A percentile compares a stretch with the other conserved stretches of the same genome.
Conservation (phyloP, 2,888 invertebrate species). For the Callyntrura guangdongensis region DNA sequence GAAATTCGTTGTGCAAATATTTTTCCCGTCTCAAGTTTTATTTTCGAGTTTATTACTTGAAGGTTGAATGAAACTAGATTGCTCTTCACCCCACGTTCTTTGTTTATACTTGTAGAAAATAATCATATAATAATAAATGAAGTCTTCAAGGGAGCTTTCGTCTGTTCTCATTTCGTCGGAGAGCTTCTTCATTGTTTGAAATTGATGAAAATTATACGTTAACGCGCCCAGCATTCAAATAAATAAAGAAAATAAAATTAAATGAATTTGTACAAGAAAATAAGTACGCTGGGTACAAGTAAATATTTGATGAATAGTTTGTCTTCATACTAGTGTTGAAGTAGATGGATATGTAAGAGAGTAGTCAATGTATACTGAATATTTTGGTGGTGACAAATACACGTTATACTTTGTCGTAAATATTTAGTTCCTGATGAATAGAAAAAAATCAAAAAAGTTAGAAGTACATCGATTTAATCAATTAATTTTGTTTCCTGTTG, state of each 20-base stretch:
- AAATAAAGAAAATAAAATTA: slow-evolving; percentile 35
- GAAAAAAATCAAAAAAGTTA: background rate
- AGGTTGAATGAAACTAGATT: slow-evolving; percentile 45
- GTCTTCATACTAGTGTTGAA: background rate
- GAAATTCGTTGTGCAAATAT: slow-evolving; percentile 55
- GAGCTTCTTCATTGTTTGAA: background rate
- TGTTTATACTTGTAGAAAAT: slow-evolving; percentile 20
- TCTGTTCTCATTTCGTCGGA: background rate
- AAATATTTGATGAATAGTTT: slow-evolving; percentile 12
- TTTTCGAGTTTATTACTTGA: slow-evolving; percentile 47
- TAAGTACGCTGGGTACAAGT: background rate
- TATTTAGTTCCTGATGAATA: background rate
- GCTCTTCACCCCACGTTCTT: background rate
- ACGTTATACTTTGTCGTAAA: background rate
- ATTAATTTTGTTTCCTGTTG: background rate
- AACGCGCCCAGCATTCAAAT: background rate
- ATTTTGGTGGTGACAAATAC: background rate
- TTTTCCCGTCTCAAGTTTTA: slow-evolving; percentile 58
- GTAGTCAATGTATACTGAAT: too few species aligned
- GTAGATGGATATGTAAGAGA: background rate
- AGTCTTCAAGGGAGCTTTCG: slow-evolving; percentile 5
- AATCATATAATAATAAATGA: slow-evolving; percentile 40
- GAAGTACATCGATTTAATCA: background rate
- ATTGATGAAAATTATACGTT: background rate
- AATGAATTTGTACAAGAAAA: slow-evolving; percentile 15